phyloP scores from a whole-genome alignment of 2,113 vertebrate species.

The Lophochroa leadbeateri region DNA sequence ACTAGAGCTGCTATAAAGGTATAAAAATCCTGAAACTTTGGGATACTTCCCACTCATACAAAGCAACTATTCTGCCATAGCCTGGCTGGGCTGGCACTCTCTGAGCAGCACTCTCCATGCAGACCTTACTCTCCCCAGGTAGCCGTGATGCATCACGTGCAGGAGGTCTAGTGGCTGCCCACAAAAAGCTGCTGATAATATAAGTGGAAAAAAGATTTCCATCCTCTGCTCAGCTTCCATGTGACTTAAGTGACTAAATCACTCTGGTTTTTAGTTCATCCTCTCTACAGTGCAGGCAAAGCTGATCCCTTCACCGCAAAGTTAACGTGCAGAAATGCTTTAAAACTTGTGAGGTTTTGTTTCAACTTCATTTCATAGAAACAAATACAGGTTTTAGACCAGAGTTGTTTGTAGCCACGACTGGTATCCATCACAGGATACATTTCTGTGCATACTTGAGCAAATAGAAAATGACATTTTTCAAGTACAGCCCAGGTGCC shows the following conservation, averaged over 20 bases:
- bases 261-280: not conserved
- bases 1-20: not conserved
- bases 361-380: not conserved
- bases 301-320: not conserved
- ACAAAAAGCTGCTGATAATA: not conserved
- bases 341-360: not conserved
- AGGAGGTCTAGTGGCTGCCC: not conserved
- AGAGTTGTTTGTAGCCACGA: not conserved
- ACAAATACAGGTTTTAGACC: not conserved
- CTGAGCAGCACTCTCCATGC: not conserved
- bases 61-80: rapidly evolving
- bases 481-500: not conserved
- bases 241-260: not conserved
- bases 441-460: not conserved
- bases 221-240: not conserved
- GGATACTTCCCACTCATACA: not conserved
- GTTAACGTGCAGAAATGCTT: not conserved
- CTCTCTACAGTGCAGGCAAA: not conserved
- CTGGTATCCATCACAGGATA: not conserved
- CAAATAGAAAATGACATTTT: not conserved
- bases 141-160: not conserved
- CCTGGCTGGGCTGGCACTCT: not conserved
- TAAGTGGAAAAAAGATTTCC: not conserved
- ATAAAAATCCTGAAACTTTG: not conserved
- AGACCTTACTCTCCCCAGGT: not conserved